Evolutionary conservation across 2,888 invertebrate genomes (phyloP), one percentile per base, ranked within the genome.

Genomic region (Gymnocheta viridis): DNA sequence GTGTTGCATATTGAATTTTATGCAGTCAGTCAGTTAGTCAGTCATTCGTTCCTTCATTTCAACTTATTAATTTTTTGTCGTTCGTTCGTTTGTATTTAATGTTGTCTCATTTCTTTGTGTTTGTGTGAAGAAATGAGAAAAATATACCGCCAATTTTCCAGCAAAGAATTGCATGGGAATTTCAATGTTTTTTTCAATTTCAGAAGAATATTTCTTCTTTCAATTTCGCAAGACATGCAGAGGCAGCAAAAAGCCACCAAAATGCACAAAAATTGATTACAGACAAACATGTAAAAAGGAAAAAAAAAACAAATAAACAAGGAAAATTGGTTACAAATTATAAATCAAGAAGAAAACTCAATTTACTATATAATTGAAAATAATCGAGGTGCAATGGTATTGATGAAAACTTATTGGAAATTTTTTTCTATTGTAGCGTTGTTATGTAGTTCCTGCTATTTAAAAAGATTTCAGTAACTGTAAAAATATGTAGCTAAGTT

Each of bases 271-370:
- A 70, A 72, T 72, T 79, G 64, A 79, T 74, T 74, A 74, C 54
- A 62, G 54, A 27, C 44, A 12, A 62, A 19, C 12, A 10, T 41
- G 12, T 29, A 10, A 2, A 12, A 38, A 17, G 24, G 4, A 32
- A 22, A 9, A 69, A 27, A 35, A 14, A 38, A 27, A 1, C 35
- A 62, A 32, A 74, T 66, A 49, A 60, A 60, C 62, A 70, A 62
- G 35, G 72, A 79, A 74, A 82, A 82, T 82, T 82, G 74, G 60
- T 74, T 74, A 74, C 74, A 82, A 82, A 64, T 82, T 76, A 82
- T 62, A 82, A 69, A 81, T 67, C 67, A 70, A 54, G 69, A 5
- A 72, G 56, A 76, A 81, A 82, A 76, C 69, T 64, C 22, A 69
- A 81, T 81, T 69, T 69, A 62, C 74, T 54, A 35, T 62, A 27